phyloP scores from a whole-genome alignment of 2,797 vertebrate genomes.

The Takifugu ocellatus region DNA sequence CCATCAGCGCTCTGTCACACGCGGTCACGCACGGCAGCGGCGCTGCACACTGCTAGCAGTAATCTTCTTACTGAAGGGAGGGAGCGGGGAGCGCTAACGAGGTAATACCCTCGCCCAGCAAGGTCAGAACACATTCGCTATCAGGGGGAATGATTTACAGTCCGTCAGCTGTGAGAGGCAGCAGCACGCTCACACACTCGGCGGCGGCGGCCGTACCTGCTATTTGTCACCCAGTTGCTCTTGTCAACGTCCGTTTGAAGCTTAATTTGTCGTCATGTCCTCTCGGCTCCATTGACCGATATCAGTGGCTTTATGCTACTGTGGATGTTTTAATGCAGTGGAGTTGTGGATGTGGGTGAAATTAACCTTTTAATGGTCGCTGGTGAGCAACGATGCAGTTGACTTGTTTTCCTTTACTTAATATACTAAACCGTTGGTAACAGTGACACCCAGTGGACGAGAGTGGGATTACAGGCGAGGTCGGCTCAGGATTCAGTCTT shows the following conservation, averaged over 20 bases:
- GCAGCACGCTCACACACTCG: slow-evolving; percentile 9
- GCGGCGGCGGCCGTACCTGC: slow-evolving; percentile 9
- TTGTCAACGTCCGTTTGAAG: slow-evolving; percentile 12
- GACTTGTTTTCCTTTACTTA: too few species aligned
- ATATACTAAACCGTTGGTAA: slow-evolving; percentile 5
- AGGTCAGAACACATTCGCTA: slow-evolving; percentile 58
- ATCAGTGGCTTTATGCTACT: too few species aligned
- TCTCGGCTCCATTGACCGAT: not conserved
- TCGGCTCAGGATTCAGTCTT: too few species aligned
- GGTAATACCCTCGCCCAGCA: slow-evolving; percentile 61
- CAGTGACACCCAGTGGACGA: slow-evolving; percentile 49
- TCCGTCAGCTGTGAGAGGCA: slow-evolving; percentile 36
- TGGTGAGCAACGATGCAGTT: too few species aligned
- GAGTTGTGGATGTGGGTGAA: too few species aligned
- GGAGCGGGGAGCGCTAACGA: slow-evolving; percentile 55
- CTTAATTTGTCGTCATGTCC: slow-evolving; percentile 33
- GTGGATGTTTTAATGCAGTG: too few species aligned
- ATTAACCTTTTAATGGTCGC: too few species aligned
- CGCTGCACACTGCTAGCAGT: slow-evolving; percentile 26
- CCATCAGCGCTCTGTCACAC: slow-evolving; percentile 1
- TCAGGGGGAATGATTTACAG: slow-evolving; percentile 43
- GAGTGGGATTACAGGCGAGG: slow-evolving; percentile 31
- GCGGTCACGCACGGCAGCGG: slow-evolving; percentile 15
- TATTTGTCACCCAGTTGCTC: slow-evolving; percentile 13
- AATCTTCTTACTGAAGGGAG: slow-evolving; percentile 65